phyloP scores from a whole-genome alignment of 2,113 vertebrate species.

The Sciurus niger region DNA sequence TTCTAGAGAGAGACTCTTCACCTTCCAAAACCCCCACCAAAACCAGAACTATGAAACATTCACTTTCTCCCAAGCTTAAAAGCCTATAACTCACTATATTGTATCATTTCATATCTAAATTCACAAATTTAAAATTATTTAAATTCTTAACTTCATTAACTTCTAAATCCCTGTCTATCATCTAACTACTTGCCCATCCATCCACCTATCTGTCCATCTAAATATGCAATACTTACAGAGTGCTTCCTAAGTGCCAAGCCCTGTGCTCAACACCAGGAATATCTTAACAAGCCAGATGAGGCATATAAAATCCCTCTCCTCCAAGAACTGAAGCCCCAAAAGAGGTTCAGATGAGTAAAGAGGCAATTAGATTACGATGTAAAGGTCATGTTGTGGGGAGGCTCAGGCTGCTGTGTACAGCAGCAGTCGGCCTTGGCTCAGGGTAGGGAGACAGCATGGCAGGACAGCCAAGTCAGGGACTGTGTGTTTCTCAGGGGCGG shows the following conservation, averaged over 20 bases:
- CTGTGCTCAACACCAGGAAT: neutral
- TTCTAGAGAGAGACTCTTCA: neutral
- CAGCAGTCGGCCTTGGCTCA: neutral
- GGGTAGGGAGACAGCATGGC: no score
- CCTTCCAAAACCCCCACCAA: neutral
- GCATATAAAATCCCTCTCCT: neutral
- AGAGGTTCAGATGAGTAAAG: neutral
- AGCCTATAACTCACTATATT: neutral
- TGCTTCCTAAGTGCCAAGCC: neutral
- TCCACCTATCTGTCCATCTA: neutral
- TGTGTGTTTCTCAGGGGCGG: no score
- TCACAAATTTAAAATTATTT: neutral
- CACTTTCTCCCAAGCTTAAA: neutral
- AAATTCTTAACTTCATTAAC: neutral
- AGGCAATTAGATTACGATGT: neutral
- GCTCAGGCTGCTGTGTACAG: neutral
- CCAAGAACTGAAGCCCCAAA: neutral
- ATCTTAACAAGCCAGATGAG: neutral
- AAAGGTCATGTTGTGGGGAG: neutral
- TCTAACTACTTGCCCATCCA: neutral
- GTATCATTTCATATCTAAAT: neutral
- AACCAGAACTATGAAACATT: neutral
- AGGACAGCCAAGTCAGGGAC: neutral
- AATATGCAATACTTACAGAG: neutral
- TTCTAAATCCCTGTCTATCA: neutral